phyloP scores from a whole-genome alignment of 2,888 invertebrate species.

The Frankliniella intonsa region DNA sequence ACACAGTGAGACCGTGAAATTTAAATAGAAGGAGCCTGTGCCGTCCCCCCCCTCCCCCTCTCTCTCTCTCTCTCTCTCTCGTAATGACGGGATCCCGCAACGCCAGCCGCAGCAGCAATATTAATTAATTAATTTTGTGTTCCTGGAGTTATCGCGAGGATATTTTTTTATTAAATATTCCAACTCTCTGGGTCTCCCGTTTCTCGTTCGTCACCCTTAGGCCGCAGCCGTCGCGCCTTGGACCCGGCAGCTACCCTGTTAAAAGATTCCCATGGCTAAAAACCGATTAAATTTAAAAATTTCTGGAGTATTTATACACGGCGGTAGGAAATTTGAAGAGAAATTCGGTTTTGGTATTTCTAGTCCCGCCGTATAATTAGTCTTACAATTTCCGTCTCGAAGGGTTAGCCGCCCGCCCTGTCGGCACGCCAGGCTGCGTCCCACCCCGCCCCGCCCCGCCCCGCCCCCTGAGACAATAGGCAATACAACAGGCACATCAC shows the following conservation, averaged over 20 bases:
- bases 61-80: not conserved
- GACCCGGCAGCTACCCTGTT: too few relatives aligned
- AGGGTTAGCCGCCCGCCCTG: not conserved
- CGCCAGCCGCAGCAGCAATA: not conserved
- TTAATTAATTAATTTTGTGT: constrained; percentile 2
- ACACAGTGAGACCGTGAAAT: too few relatives aligned
- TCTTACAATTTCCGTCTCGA: not conserved
- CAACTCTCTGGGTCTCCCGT: not conserved
- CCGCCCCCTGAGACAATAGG: constrained; percentile 3
- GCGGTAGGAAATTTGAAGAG: too few relatives aligned
- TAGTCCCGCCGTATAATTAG: too few relatives aligned
- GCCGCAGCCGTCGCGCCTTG: too few relatives aligned
- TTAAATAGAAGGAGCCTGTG: not conserved
- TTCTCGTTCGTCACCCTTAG: not conserved
- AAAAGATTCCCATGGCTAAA: too few relatives aligned
- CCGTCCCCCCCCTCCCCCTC: not conserved
- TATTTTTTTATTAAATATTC: not conserved
- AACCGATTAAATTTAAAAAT: too few relatives aligned
- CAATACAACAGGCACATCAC: constrained; percentile 22
- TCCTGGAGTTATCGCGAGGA: constrained; percentile 8
- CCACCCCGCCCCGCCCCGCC: not conserved
- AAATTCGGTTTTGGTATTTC: too few relatives aligned
- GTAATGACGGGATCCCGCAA: not conserved
- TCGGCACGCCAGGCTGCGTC: not conserved
- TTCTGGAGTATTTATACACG: too few relatives aligned